phyloP scores from a whole-genome alignment of 2,797 vertebrate genomes.

The Liparis tanakae region DNA sequence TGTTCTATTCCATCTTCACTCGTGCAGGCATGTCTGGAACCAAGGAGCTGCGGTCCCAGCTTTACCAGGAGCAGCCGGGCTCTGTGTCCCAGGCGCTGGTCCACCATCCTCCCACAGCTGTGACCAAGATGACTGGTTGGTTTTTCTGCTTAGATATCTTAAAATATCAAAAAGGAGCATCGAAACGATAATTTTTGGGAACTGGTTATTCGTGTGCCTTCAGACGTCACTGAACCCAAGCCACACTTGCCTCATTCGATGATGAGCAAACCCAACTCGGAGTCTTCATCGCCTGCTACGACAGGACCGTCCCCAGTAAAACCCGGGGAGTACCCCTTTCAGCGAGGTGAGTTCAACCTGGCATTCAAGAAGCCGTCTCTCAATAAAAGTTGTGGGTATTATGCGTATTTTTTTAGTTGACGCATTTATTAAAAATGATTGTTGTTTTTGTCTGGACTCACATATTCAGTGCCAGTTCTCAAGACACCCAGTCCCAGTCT shows the following conservation, averaged over 20 bases:
- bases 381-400: neutral
- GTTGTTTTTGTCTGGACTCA: slow-evolving; percentile 8
- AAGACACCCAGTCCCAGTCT: slow-evolving; percentile 76
- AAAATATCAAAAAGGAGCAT: neutral
- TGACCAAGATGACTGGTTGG: slow-evolving; percentile 34
- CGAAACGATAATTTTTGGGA: neutral
- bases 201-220: neutral
- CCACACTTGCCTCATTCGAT: slow-evolving; percentile 40
- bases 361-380: neutral
- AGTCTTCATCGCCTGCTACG: slow-evolving; percentile 56
- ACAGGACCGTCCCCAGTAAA: slow-evolving; percentile 54
- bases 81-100: slow-evolving; percentile 26
- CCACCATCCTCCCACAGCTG: slow-evolving; percentile 54
- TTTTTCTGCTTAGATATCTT: neutral
- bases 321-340: slow-evolving; percentile 81
- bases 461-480: slow-evolving; percentile 58
- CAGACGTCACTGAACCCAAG: slow-evolving; percentile 57
- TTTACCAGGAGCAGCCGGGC: slow-evolving; percentile 30
- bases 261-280: slow-evolving; percentile 41
- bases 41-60: slow-evolving; percentile 31
- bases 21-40: slow-evolving; percentile 30
- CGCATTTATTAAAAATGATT: neutral
- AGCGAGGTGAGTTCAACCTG: slow-evolving; percentile 74
- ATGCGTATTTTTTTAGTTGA: neutral
- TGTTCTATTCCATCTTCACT: neutral